Percentiles rank a stretch among this genome's conserved stretches.
These are phyloP conservation scores for Cephalopholis sonnerati DNA, from an alignment of 2,113 vertebrate species.

Conservation along the genomic window DNA sequence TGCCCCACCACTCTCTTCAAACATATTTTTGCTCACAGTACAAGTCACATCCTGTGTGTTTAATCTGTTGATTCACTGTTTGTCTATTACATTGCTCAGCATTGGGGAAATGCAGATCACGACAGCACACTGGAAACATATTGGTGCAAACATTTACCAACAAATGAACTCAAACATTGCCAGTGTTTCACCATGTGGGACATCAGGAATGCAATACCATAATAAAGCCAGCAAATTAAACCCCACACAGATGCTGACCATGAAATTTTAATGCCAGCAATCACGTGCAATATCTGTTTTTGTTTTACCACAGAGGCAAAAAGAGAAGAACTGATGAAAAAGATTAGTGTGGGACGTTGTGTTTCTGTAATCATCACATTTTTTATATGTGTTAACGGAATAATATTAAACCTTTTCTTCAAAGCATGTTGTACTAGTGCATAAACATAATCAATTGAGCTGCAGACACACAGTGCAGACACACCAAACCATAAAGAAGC, in stretches of 20 bases:
- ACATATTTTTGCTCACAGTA: slow-evolving; percentile 47
- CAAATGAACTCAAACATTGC: slow-evolving; percentile 11
- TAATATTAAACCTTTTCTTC: slow-evolving; percentile 22
- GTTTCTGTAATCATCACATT: slow-evolving; percentile 25
- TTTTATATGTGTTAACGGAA: slow-evolving; percentile 38
- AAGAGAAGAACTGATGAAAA: slow-evolving; percentile 19
- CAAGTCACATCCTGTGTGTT: slow-evolving; percentile 28
- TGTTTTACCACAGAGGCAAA: not conserved
- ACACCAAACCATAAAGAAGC: slow-evolving; percentile 25
- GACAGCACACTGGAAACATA: not conserved
- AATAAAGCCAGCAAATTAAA: slow-evolving; percentile 28
- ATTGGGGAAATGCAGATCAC: not conserved
- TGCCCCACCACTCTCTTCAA: not conserved
- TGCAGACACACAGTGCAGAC: slow-evolving; percentile 18
- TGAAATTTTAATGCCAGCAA: slow-evolving; percentile 41
- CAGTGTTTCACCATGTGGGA: slow-evolving; percentile 1
- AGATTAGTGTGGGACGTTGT: slow-evolving; percentile 28
- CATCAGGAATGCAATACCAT: slow-evolving; percentile 6
- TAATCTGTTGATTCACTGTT: slow-evolving; percentile 50
- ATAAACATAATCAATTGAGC: slow-evolving; percentile 32
- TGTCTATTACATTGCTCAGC: slow-evolving; percentile 7
- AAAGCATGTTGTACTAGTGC: slow-evolving; percentile 16
- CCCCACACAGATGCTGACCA: slow-evolving; percentile 19
- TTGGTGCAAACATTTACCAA: slow-evolving; percentile 7
- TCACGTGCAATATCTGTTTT: not conserved